Evolutionary conservation across 2,797 vertebrate species (phyloP), one percentile per base, ranked within the genome.

Genomic region (Novumbra hubbsi): DNA sequence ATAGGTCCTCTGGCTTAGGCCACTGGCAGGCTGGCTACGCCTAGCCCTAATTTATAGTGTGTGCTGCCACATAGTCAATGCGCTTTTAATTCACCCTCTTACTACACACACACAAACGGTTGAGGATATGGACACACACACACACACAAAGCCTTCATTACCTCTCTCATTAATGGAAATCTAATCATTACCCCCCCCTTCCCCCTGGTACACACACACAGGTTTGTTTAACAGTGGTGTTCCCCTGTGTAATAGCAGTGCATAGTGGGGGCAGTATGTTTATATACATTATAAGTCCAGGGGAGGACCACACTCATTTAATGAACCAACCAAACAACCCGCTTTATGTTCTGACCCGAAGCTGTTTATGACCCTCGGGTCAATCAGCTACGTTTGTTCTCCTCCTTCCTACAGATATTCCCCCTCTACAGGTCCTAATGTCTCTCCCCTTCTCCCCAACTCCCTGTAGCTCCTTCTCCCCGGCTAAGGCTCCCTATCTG

Each of bases 31-130:
- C 87, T 82, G 83, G 90, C 88, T 81, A 83, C 81, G 80, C 83
- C 87, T 77, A 86, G 78, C 74, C 86, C 78, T 91, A 93, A 95
- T 95, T 95, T 95, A 95, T 92, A 88, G 92, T 86, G 83, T 75
- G 76, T 83, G 87, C 89, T 94, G 94, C 94, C 94, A 95, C 90
- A 94, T 90, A 94, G 94, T 96, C 94, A 93, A 94, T 95, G 93
- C 91, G 84, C 89, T 91, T 92, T 95, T 94, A 93, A 94, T 95
- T 94, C 92, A 88, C 78, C 87, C 88, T 57, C 84, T 81, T 72
- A 85, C 87, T 57, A 81, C 89, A 88, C 89, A 73, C 77, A 75
- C n/a, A 49, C 76, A 65, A 3, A 38, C 34, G n/a, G 73, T 73
- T 60, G 2, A 27, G 34, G 66, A 63, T 69, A 48, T 70, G 27